Evolutionary conservation across 2,113 vertebrate genomes (phyloP), one percentile per base, ranked within the genome.

Genomic region (Brachyhypopomus occidentalis): DNA sequence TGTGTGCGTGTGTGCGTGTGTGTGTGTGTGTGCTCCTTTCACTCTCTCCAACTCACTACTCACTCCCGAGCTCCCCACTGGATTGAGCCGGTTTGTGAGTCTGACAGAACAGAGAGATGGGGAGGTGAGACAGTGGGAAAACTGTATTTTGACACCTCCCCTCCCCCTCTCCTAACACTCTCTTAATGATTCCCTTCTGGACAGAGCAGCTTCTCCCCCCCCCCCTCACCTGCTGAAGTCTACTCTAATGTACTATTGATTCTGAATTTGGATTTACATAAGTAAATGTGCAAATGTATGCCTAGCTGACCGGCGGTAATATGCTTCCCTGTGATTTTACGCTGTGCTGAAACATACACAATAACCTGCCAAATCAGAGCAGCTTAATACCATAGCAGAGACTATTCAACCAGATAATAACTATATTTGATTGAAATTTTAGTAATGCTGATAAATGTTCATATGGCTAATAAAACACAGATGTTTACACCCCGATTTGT

Each of bases 41-140:
- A 80, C 72, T 64, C 72, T 67, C 34, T 2, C 60, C 41, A 45
- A 41, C 69, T 58, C 52, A 34, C 67, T 36, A 78, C 7, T 74
- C 83, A 70, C 56, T 77, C 20, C 48, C 27, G 6, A n/a, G 71
- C 63, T 78, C 71, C 72, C 25, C 11, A 56, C 77, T 83, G 8
- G 20, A 55, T 84, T 20, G 25, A 76, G 69, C n/a, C 64, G 48
- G 79, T 66, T 60, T 82, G 83, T 81, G 63, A 85, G 80, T 91
- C 84, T 85, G 79, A 87, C 80, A 87, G 84, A 87, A 80, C 58
- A 86, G 90, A 90, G 85, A 66, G 71, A 59, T 59, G 87, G 84
- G 83, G 63, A 87, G 63, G 70, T 25, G 78, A 74, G 72, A 73
- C 60, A 78, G 64, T 75, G 52, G 78, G 80, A 77, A 84, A 85